These are phyloP conservation scores for Planiliza haematocheilus DNA, from an alignment of 2,113 vertebrate genomes.

Conservation along the genomic window DNA sequence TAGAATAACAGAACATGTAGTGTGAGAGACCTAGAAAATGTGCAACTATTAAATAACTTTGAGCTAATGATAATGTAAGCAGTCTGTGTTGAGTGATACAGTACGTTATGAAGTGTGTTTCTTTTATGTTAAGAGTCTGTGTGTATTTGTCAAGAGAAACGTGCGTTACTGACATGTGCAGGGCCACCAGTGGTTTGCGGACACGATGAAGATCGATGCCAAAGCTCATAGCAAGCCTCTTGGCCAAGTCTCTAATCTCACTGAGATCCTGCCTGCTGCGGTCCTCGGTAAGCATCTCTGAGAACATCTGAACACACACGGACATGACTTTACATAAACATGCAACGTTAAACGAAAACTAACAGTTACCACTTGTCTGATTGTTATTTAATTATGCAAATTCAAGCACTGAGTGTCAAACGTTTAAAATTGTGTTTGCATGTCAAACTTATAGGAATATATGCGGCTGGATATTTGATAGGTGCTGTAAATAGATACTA, in stretches of 20 bases:
- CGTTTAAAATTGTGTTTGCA: no score
- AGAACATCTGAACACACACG: conserved; percentile 66
- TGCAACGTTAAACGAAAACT: not conserved
- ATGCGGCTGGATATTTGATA: not conserved
- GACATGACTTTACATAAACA: conserved; percentile 61
- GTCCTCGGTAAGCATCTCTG: conserved; percentile 69
- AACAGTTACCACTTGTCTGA: not conserved
- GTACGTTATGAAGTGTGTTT: no score
- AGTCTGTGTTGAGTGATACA: no score
- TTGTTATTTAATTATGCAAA: not conserved
- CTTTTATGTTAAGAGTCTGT: not conserved
- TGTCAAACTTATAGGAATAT: not conserved
- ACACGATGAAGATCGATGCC: conserved; percentile 85
- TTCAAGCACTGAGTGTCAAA: no score
- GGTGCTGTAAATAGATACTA: not conserved
- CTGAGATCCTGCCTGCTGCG: conserved; percentile 72
- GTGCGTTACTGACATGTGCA: conserved; percentile 79
- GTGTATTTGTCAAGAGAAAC: conserved; percentile 4
- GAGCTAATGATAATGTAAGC: no score
- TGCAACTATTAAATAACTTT: no score
- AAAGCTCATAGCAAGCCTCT: conserved; percentile 88
- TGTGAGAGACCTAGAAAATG: no score
- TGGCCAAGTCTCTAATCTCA: conserved; percentile 88
- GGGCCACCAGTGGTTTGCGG: conserved; percentile 83
- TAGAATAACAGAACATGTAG: no score